Evolutionary conservation across 2,888 invertebrate genomes (phyloP).

Genomic region (Pandemis cinnamomeana): DNA sequence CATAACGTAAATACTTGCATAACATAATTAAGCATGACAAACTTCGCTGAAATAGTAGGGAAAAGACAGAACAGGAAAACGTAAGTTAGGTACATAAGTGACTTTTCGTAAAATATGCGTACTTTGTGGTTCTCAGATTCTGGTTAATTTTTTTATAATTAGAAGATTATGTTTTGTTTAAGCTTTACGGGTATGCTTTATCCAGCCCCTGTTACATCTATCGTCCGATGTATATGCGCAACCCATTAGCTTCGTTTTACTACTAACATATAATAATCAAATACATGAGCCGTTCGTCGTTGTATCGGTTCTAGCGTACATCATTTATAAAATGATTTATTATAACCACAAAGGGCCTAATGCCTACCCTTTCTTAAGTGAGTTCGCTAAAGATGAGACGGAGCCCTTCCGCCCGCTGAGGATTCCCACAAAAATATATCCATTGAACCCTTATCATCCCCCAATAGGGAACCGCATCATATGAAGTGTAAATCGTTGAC

Average conservation of each 20-base stretch:
- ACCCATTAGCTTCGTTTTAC: neutral
- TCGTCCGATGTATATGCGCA: neutral
- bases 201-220: neutral
- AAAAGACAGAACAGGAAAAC: no score
- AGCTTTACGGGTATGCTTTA: no score
- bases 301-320: conserved; percentile 5
- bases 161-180: no score
- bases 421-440: conserved; percentile 31
- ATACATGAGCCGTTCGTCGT: neutral
- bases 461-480: conserved; percentile 29
- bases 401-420: conserved; percentile 14
- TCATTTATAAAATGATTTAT: conserved; percentile 35
- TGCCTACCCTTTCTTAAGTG: conserved; percentile 35
- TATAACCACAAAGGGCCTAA: conserved; percentile 29
- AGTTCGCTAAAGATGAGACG: conserved; percentile 29
- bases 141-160: no score
- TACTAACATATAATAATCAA: neutral
- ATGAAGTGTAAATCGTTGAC: conserved; percentile 30
- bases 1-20: neutral
- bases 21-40: no score
- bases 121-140: no score
- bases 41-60: no score
- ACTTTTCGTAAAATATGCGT: no score
- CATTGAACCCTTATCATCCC: conserved; percentile 37
- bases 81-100: no score